phyloP scores from a whole-genome alignment of 2,888 invertebrate genomes.

The Rhimphoctona megacephalus region DNA sequence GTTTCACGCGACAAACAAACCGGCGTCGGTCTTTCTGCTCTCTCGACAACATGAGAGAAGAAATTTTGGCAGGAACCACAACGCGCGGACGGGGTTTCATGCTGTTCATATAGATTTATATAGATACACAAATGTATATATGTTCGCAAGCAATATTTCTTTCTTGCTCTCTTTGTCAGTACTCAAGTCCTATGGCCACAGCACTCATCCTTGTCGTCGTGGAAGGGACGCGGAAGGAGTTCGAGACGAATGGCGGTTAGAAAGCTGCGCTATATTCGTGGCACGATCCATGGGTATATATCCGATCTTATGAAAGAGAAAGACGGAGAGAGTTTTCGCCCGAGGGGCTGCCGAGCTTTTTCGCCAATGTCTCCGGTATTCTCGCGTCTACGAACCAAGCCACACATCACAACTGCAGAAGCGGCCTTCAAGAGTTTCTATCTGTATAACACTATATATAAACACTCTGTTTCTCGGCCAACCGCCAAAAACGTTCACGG shows the following conservation, averaged over 20 bases:
- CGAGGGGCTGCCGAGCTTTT: constrained; percentile 58
- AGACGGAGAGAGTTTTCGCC: constrained; percentile 34
- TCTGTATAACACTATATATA: neutral
- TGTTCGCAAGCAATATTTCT: neutral
- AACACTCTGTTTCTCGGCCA: constrained; percentile 50
- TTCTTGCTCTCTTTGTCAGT: constrained; percentile 3
- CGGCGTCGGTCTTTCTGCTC: constrained; percentile 48
- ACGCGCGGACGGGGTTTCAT: constrained; percentile 47
- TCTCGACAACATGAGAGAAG: constrained; percentile 54
- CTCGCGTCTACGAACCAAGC: constrained; percentile 14
- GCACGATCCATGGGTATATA: constrained; percentile 59
- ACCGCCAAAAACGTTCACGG: constrained; percentile 66
- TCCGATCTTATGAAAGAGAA: constrained; percentile 21
- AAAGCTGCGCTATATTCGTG: constrained; percentile 55
- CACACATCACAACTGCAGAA: constrained; percentile 25
- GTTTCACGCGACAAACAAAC: constrained; percentile 67
- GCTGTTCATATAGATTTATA: constrained; percentile 25
- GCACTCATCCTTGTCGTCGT: constrained; percentile 50
- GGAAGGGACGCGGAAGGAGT: constrained; percentile 45
- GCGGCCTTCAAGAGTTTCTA: constrained; percentile 22
- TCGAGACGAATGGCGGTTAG: constrained; percentile 60
- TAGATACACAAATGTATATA: neutral
- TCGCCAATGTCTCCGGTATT: constrained; percentile 45
- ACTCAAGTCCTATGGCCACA: constrained; percentile 25
- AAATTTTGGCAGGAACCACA: constrained; percentile 67